Percentiles rank a stretch among this genome's conserved stretches.
Conservation (phyloP, 2,888 invertebrate genomes). For the Ceramica pisi region DNA sequence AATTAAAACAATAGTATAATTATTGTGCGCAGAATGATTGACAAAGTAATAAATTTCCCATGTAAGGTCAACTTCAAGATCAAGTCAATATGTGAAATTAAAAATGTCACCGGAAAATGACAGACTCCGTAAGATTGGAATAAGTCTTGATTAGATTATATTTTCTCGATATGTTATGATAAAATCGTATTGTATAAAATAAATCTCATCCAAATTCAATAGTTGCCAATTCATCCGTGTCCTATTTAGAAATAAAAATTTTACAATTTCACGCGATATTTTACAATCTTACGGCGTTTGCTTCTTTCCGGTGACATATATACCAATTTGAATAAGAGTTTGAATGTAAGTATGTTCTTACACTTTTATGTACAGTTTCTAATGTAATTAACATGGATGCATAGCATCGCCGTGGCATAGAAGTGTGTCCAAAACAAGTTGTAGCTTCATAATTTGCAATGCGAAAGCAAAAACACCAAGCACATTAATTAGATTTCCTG, state of each 20-base stretch:
- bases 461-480: constrained; percentile 53
- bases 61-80: constrained; percentile 8
- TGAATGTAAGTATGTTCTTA: not conserved
- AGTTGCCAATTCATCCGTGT: too few species aligned
- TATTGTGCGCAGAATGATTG: constrained; percentile 20
- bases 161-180: too few species aligned
- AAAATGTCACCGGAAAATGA: too few species aligned
- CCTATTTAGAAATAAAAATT: too few species aligned
- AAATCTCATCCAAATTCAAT: too few species aligned
- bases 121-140: too few species aligned
- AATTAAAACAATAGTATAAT: constrained; percentile 38
- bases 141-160: too few species aligned
- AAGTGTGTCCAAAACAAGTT: constrained; percentile 44
- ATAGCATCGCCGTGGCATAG: not conserved
- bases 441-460: constrained; percentile 55
- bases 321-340: constrained; percentile 2
- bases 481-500: constrained; percentile 75
- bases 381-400: constrained; percentile 23
- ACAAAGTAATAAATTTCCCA: constrained; percentile 14
- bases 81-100: not conserved
- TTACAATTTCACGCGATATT: too few species aligned
- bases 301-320: too few species aligned
- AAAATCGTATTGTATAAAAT: too few species aligned
- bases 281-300: too few species aligned
- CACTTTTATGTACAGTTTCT: constrained; percentile 22